A percentile compares a stretch with the other conserved stretches of the same genome.
Conservation (phyloP, 2,797 vertebrate genomes). For the Chelon auratus region DNA sequence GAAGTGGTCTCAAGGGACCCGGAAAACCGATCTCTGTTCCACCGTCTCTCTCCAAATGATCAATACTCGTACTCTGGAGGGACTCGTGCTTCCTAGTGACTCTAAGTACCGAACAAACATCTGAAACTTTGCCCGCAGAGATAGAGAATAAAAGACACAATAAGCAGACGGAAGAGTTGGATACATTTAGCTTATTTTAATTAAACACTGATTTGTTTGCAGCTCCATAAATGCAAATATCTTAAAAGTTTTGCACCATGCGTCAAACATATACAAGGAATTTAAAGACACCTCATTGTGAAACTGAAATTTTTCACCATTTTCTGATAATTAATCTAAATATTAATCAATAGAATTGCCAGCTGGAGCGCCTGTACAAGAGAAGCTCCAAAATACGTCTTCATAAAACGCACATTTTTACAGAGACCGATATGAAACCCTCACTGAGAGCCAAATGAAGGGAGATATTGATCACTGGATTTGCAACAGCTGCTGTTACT, state of each 20-base stretch:
- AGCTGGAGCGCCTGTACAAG: too few relatives aligned
- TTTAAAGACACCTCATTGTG: background rate
- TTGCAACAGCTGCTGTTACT: background rate
- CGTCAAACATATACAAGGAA: background rate
- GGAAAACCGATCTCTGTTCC: conserved; percentile 19
- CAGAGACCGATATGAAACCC: background rate
- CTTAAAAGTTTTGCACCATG: background rate
- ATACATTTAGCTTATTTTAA: background rate
- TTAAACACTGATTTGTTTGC: background rate
- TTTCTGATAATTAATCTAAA: too few relatives aligned
- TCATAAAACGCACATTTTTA: background rate
- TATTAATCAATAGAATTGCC: too few relatives aligned
- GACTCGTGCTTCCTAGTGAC: conserved; percentile 1
- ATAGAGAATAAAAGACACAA: too few relatives aligned
- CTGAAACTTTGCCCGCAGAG: background rate
- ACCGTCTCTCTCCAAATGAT: conserved; percentile 20
- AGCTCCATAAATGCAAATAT: too few relatives aligned
- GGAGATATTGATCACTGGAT: conserved; percentile 17
- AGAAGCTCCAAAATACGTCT: background rate
- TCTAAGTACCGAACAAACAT: conserved; percentile 2
- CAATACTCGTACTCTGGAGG: conserved; percentile 14
- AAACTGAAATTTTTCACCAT: background rate
- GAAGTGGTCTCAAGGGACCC: conserved; percentile 29
- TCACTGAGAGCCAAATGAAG: background rate
- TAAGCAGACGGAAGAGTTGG: background rate